Evolutionary conservation across 1,140 invertebrate genomes (phyloP), one percentile per base, ranked within the genome.

Genomic region (Cydia fagiglandana): DNA sequence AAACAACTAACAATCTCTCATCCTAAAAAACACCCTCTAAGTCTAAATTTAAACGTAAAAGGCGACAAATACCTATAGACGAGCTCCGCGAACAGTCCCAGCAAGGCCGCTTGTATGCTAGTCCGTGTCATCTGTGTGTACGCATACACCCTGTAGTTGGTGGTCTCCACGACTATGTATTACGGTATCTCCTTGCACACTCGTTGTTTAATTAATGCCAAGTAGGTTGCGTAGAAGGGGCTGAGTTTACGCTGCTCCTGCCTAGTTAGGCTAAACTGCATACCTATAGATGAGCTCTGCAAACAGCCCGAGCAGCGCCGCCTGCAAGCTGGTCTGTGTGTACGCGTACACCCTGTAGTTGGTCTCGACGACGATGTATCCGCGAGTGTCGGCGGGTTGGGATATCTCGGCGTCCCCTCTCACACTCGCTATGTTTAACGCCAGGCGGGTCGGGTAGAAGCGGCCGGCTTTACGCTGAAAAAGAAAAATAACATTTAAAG

Each of bases 331-430:
- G 61, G 98, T 98, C 91, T 98, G 96, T 73, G 98, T 99, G 87
- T 99, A 99, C 12, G 98, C 98, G 91, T 99, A 99, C 20, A 99
- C 95, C 80, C 98, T 94, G 90, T 99, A 99, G 94, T 99, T 99
- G 24, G 98, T 99, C 94, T 99, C 98, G 15, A 99, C 97, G 68
- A 99, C 93, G 75, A 99, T 96, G 89, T 98, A 99, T 20, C 98
- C 98, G 80, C 95, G 94, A 77, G 80, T 87, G 77, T 86, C 92
- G 75, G 86, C 73, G 50, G 77, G 77, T 24, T 75, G 73, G 0
- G 83, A 81, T 38, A 86, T 81, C 38, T 86, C 87, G 75, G 81
- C 88, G 12, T 80, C 80, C 12, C 84, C 86, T 13, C 81, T 79
- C 53, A 86, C 89, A 77, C 96, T 96, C 7, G 97, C 96, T 75